Evolutionary conservation across 2,113 vertebrate genomes (phyloP), one percentile per base, ranked within the genome.

Genomic region (Malaclemys terrapin): DNA sequence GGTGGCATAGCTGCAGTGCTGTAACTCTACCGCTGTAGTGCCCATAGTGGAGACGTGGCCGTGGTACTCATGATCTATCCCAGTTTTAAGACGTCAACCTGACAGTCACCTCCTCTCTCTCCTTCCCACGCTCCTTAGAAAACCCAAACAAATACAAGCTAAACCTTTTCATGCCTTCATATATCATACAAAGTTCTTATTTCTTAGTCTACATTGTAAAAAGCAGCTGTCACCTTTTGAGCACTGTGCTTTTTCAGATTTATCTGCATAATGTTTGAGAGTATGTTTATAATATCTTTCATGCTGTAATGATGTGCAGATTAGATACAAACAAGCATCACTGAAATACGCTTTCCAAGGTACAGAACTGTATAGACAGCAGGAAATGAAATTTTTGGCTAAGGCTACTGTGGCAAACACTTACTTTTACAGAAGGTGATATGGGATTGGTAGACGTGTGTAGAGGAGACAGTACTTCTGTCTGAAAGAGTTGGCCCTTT

Each of bases 351-450:
- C 57, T 47, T 59, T 5, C 2, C 54, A 5, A 11, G 1, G 1
- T 2, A 76, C 45, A 54, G 35, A n/a, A 53, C 35, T 8, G 10
- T 5, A 72, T 42, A 45, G n/a, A 42, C 12, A 75, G 31, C 17
- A 47, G 65, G 79, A 90, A 72, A 49, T 5, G 29, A 62, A 31
- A 6, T 52, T 13, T 76, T 25, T 93, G 7, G 42, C 56, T 45
- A 4, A 56, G 12, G 20, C 5, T 52, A 49, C 42, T 57, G 14
- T 53, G 65, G 27, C 38, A 84, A 87, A 53, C 1, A 0, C 17
- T 11, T 42, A 25, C 24, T 24, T 14, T 12, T 91, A 42, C 38
- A 11, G 47, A 82, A 17, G 22, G 6, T 0, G 0, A 25, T 56
- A 38, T 38, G 69, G 80, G 27, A 20, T 2, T 45, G 5, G 25